Evolutionary conservation across 2,113 vertebrate genomes (phyloP), one percentile per base, ranked within the genome.

Genomic region (Struthidea cinerea): DNA sequence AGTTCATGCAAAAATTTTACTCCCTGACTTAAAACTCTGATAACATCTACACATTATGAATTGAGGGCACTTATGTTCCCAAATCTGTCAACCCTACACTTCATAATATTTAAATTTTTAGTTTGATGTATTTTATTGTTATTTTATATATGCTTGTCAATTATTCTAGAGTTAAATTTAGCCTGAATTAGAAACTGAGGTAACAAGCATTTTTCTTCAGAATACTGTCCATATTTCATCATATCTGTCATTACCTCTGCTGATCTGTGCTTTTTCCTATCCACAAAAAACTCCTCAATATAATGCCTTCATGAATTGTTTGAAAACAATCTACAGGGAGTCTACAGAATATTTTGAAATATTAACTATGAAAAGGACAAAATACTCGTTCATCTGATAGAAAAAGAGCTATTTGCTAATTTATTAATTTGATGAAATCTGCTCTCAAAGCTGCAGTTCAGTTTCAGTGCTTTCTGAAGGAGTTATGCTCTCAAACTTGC

Each of bases 271-370:
- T 32, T 71, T 57, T 68, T 47, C 16, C 9, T 18, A 8, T 6
- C 33, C 39, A 46, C 32, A 60, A 61, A 86, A 89, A 28, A 7
- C 0, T 1, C 2, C 9, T 3, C 0, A 2, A 47, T 57, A n/a
- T n/a, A 59, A 61, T 56, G 15, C 22, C 32, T 28, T 19, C 35
- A 37, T 37, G 26, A 83, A 37, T 15, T 57, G 6, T 42, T 67
- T 53, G 28, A 70, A 89, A 89, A 39, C 13, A 63, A 7, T 42
- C 39, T 69, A 49, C 13, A 59, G 6, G 7, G 15, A 67, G 15
- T 55, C 67, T 69, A 49, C 6, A 33, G 21, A 70, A 52, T n/a
- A 78, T 47, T 84, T 80, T 57, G 2, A 68, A 39, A 19, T 61
- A 60, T 14, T 86, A 19, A 49, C 32, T 47, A 16, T 27, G 60